These are phyloP conservation scores for Bombycilla garrulus DNA, from an alignment of 2,113 vertebrate genomes.

Conservation along the genomic window DNA sequence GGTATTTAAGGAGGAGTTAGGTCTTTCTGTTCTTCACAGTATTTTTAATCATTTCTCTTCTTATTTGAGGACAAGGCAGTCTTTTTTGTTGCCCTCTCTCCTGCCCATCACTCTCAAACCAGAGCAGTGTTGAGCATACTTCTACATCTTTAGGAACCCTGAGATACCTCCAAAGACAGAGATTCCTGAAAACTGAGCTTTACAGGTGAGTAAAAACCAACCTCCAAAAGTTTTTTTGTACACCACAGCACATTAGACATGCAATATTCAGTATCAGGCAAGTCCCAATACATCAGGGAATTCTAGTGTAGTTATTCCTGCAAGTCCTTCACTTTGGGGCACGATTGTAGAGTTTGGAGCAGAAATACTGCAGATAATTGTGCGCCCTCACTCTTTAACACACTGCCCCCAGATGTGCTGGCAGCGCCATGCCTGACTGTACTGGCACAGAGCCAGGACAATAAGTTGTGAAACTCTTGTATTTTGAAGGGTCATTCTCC, in stretches of 20 bases:
- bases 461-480: background rate
- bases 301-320: background rate
- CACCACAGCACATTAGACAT: background rate
- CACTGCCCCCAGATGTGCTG: background rate
- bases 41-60: background rate
- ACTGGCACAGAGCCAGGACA: background rate
- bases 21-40: background rate
- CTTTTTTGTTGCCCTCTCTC: background rate
- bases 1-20: background rate
- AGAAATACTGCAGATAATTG: background rate
- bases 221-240: background rate
- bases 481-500: background rate
- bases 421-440: background rate
- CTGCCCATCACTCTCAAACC: background rate
- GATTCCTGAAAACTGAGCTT: background rate
- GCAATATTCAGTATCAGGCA: background rate
- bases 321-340: background rate
- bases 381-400: background rate
- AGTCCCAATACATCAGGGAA: background rate
- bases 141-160: background rate
- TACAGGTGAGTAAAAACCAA: background rate
- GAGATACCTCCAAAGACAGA: background rate
- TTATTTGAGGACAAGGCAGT: background rate
- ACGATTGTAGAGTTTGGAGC: background rate
- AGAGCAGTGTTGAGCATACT: accelerated